phyloP scores from a whole-genome alignment of 2,113 vertebrate species.

The Sturnus vulgaris region DNA sequence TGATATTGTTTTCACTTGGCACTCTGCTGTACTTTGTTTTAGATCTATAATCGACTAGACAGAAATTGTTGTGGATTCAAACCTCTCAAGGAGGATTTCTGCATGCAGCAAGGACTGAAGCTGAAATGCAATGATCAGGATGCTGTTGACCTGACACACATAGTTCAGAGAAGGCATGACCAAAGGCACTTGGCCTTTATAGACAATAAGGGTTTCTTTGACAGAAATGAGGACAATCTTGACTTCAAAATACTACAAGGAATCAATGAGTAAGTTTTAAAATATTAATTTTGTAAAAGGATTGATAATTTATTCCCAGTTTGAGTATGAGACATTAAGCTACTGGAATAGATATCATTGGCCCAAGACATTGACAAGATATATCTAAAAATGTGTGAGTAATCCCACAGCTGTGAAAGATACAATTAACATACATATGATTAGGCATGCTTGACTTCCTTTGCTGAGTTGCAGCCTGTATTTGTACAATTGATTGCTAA shows the following conservation, averaged over 20 bases:
- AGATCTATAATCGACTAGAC: constrained; percentile 93
- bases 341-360: not conserved
- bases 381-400: not conserved
- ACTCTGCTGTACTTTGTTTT: constrained; percentile 35
- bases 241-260: constrained; percentile 91
- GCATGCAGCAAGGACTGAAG: constrained; percentile 71
- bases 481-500: not conserved
- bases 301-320: not conserved
- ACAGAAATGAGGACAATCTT: constrained; percentile 92
- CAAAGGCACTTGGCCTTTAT: constrained; percentile 84
- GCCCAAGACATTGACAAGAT: not conserved
- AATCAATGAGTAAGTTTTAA: constrained; percentile 89
- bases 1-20: not conserved
- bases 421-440: not conserved
- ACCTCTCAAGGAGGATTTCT: constrained; percentile 85
- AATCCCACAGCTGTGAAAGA: not conserved
- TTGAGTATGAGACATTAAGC: not conserved
- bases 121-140: constrained; percentile 75
- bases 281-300: not conserved
- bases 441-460: not conserved
- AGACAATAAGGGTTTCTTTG: constrained; percentile 91
- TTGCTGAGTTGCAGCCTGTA: not conserved
- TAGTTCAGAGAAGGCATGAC: constrained; percentile 79
- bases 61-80: constrained; percentile 93
- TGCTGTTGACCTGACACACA: constrained; percentile 76